phyloP scores from a whole-genome alignment of 1,140 invertebrate species.

The Cyclargus thomasi region DNA sequence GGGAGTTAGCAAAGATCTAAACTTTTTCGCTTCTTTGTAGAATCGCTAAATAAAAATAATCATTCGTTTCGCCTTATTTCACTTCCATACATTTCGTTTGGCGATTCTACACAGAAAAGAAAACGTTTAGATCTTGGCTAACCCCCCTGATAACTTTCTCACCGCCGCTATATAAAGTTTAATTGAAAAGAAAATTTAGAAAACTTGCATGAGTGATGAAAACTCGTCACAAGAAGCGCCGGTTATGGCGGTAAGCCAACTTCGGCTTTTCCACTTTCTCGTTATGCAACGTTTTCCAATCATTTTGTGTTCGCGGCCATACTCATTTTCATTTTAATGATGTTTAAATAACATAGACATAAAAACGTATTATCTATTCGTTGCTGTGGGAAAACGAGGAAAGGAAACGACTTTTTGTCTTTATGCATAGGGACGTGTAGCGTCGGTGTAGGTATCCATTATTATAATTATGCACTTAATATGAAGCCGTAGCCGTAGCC shows the following conservation, averaged over 20 bases:
- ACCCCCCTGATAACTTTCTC: background rate
- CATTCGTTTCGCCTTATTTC: no score
- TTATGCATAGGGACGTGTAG: background rate
- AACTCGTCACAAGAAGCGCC: background rate
- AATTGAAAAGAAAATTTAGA: conserved; percentile 4
- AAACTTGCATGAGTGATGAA: background rate
- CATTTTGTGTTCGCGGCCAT: background rate
- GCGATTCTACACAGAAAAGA: no score
- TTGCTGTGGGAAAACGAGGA: no score
- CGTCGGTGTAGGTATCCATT: background rate
- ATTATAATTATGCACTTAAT: background rate
- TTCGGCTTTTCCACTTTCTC: conserved; percentile 57
- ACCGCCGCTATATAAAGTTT: background rate
- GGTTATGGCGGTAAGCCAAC: conserved; percentile 11
- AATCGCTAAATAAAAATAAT: no score
- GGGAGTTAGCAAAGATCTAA: no score
- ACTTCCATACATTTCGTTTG: no score
- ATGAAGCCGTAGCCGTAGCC: background rate
- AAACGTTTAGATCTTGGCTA: no score
- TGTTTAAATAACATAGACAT: background rate
- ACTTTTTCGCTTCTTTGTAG: no score
- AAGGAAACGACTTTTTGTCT: background rate
- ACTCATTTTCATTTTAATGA: conserved; percentile 14
- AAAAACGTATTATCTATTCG: background rate
- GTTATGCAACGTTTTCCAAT: conserved; percentile 50